phyloP scores from a whole-genome alignment of 2,888 invertebrate species.

The Toxonevra muliebris region DNA sequence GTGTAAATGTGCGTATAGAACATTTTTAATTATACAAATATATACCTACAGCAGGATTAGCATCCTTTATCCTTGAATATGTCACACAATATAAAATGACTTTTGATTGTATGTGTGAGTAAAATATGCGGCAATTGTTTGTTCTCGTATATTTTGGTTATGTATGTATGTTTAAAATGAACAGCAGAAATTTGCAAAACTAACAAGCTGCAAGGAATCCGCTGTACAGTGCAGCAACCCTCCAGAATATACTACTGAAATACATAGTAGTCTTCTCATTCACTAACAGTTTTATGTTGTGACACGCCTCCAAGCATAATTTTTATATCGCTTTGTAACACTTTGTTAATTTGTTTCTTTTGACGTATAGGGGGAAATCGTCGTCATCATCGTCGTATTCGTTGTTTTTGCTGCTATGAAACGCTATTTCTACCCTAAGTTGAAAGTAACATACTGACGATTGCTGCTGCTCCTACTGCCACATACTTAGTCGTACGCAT shows the following conservation, averaged over 20 bases:
- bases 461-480: too few relatives aligned
- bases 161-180: conserved; percentile 1
- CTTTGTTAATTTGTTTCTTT: conserved; percentile 8
- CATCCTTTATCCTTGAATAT: too few relatives aligned
- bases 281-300: conserved; percentile 52
- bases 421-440: too few relatives aligned
- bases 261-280: too few relatives aligned
- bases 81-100: too few relatives aligned
- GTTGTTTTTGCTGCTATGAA: too few relatives aligned
- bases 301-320: conserved; percentile 57
- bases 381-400: too few relatives aligned
- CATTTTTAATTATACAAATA: conserved; percentile 44
- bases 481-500: not conserved
- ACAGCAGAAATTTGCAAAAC: conserved; percentile 26
- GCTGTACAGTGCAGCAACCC: too few relatives aligned
- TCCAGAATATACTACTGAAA: too few relatives aligned
- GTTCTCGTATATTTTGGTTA: not conserved
- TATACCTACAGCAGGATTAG: conserved; percentile 7
- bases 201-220: conserved; percentile 19
- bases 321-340: conserved; percentile 35
- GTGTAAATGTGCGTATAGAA: conserved; percentile 58
- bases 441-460: not conserved
- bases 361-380: too few relatives aligned
- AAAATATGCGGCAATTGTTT: conserved; percentile 4
- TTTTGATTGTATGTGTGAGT: not conserved